Percentiles rank a stretch among this genome's conserved stretches.
Conservation (phyloP, 1,140 invertebrate genomes). For the Metaphire vulgaris region DNA sequence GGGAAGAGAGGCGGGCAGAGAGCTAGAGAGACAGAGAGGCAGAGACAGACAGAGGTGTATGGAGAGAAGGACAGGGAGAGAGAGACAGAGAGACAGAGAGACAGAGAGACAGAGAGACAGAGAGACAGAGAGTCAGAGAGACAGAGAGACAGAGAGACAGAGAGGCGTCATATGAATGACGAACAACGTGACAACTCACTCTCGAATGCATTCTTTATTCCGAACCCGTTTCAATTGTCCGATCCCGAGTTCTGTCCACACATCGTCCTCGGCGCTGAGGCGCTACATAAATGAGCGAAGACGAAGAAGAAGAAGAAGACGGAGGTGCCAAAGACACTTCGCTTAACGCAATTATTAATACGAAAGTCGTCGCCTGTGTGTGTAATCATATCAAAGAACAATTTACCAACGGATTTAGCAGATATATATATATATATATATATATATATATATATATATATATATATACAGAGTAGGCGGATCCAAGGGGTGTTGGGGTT, state of each 20-base stretch:
- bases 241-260: background rate
- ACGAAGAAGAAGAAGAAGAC: background rate
- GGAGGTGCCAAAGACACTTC: too few species aligned
- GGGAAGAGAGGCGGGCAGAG: slow-evolving; percentile 27
- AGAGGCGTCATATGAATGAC: slow-evolving; percentile 11
- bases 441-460: too few species aligned
- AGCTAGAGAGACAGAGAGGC: slow-evolving; percentile 27
- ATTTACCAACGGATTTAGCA: too few species aligned
- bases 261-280: too few species aligned
- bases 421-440: too few species aligned
- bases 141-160: slow-evolving; percentile 25
- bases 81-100: slow-evolving; percentile 26
- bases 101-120: slow-evolving; percentile 24
- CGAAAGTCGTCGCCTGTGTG: too few species aligned
- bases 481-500: too few species aligned
- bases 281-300: background rate
- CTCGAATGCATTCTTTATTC: background rate
- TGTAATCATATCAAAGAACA: too few species aligned
- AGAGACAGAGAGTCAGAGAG: slow-evolving; percentile 24
- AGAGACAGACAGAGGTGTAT: slow-evolving; percentile 27
- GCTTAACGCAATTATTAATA: too few species aligned
- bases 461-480: too few species aligned
- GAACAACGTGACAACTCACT: slow-evolving; percentile 12
- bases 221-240: background rate
- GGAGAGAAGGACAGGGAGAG: slow-evolving; percentile 22